A percentile compares a stretch with the other conserved stretches of the same genome.
phyloP scores from a whole-genome alignment of 23 tunicate genomes.

The Phallusia fumigata region DNA sequence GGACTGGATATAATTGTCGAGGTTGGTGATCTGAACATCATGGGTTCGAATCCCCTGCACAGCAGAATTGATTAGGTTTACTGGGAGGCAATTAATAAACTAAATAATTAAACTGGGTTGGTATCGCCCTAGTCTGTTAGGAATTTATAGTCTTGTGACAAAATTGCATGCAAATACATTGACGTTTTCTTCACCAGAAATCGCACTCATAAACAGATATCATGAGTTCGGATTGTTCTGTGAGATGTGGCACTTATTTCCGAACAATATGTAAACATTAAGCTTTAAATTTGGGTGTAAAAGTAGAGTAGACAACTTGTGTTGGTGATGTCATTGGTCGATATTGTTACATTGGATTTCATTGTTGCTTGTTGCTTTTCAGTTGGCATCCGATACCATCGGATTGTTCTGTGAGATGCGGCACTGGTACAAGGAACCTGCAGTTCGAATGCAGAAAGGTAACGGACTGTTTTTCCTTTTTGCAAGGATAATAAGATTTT shows the following conservation, averaged over 20 bases:
- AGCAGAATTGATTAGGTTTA: too few relatives aligned
- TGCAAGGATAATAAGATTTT: too few relatives aligned
- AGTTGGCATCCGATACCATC: conserved; percentile 69
- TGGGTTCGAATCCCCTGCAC: too few relatives aligned
- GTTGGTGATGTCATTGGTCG: neutral
- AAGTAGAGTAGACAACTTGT: neutral
- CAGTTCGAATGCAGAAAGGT: conserved; percentile 55
- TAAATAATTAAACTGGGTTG: too few relatives aligned
- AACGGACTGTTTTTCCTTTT: too few relatives aligned
- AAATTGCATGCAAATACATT: too few relatives aligned
- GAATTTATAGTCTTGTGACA: too few relatives aligned
- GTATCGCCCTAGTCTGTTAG: neutral
- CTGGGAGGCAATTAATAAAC: too few relatives aligned
- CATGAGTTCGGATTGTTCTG: conserved; percentile 65
- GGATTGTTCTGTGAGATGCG: conserved; percentile 73
- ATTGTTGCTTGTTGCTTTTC: neutral
- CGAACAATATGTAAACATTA: too few relatives aligned
- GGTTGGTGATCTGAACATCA: conserved; percentile 27
- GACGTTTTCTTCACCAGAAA: too few relatives aligned
- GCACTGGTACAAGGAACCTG: conserved; percentile 32
- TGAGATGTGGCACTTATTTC: conserved; percentile 63
- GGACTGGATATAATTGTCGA: conserved; percentile 55
- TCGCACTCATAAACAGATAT: too few relatives aligned
- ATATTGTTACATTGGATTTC: neutral
- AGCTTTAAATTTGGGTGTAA: too few relatives aligned